Conservation (phyloP, 2,888 invertebrate species). For the Drosophila suboccidentalis region DNA sequence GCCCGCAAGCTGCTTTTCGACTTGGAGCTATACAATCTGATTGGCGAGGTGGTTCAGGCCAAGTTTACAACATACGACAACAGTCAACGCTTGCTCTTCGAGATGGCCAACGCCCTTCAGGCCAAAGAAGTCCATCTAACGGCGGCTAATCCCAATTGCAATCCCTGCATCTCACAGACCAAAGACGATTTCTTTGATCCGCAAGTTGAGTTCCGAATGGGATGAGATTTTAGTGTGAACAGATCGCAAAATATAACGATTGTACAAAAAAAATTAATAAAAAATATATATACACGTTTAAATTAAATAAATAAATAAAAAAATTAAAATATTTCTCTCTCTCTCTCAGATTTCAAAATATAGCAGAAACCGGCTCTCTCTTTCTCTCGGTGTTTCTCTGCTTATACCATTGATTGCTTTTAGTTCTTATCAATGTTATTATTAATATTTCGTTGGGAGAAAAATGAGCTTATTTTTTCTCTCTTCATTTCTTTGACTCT, state of each 20-base stretch:
- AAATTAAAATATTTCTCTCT: too few relatives aligned
- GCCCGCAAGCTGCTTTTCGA: constrained; percentile 23
- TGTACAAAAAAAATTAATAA: not conserved
- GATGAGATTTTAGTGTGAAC: not conserved
- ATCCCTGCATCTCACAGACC: not conserved
- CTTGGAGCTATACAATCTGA: constrained; percentile 24
- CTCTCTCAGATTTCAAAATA: too few relatives aligned
- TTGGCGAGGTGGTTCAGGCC: constrained; percentile 44
- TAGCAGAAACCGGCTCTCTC: too few relatives aligned
- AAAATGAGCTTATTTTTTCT: too few relatives aligned
- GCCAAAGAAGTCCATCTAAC: constrained; percentile 11
- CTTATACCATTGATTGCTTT: too few relatives aligned
- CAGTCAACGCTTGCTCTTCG: constrained; percentile 13
- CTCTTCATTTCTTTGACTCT: too few relatives aligned
- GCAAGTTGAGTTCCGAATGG: not conserved
- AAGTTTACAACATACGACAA: not conserved
- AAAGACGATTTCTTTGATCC: constrained; percentile 14
- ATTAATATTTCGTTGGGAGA: too few relatives aligned
- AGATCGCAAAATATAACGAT: not conserved
- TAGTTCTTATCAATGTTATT: too few relatives aligned
- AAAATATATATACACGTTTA: not conserved
- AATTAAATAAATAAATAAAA: not conserved
- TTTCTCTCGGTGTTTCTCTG: too few relatives aligned
- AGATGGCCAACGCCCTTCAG: constrained; percentile 32
- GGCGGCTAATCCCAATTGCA: not conserved